Base-by-base conservation (phyloP, 1,140 invertebrate species). In the Macrocentrus cingulum region DNA sequence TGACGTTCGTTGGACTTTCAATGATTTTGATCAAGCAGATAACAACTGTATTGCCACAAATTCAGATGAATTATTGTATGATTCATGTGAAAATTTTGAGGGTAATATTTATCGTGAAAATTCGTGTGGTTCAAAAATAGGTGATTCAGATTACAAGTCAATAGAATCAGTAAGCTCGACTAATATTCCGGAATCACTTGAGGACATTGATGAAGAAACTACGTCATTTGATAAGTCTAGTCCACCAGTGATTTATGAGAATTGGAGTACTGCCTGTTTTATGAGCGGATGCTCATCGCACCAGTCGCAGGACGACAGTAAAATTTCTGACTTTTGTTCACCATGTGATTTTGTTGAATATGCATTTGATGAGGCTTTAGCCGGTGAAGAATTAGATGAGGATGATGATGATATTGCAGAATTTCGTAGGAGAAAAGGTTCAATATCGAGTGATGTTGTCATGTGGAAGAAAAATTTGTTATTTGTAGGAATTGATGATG, bases 401-500 rank as follows among this genome's bases (percentile, higher is more conserved):
- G 44, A 56, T 34, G 19, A 29, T 51, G 46, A 53, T 9, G 16
- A 44, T n/a, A 23, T 49, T 15, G n/a, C 34, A 9, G 44, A 53
- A 37, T 63, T 50, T 57, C 42, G 57, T 8, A 15, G 32, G 29
- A 49, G 61, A 11, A 63, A 63, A 37, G 61, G 61, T 4, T 63
- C 61, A 1, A 39, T 39, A 1, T 18, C 57, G 1, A 63, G 61
- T 57, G 61, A 63, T 45, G 55, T 63, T 53, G 19, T 45, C 7
- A 34, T 29, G 49, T 63, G 61, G 61, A 63, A 57, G 49, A 15
- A 23, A 42, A 54, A 51, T 57, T 53, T 63, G 32, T 51, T 56
- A 37, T 5, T 49, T 39, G 15, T 34, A 0, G 36, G 5, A 34
- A 45, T 55, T 7, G 57, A 63, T 23, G 58, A 63, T 16, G 61